phyloP scores from a whole-genome alignment of 2,113 vertebrate genomes.

The Rana temporaria region DNA sequence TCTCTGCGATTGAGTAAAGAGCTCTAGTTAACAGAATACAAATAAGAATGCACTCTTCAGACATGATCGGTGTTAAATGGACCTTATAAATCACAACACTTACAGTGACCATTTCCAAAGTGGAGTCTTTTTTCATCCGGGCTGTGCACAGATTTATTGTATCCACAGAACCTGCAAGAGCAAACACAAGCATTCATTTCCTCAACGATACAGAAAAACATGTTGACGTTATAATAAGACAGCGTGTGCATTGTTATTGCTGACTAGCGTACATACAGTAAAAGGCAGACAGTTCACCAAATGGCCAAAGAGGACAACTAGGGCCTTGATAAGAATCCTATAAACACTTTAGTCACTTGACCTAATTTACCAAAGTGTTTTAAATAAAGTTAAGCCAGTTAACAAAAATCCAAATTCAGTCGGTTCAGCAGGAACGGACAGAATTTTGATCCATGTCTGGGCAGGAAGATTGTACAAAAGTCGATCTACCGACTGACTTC shows the following conservation, averaged over 20 bases:
- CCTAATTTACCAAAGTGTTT: too few relatives aligned
- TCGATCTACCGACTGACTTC: too few relatives aligned
- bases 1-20: not conserved
- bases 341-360: not conserved
- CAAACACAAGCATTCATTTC: slow-evolving; percentile 57
- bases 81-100: slow-evolving; percentile 70
- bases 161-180: slow-evolving; percentile 90
- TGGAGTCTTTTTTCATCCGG: slow-evolving; percentile 93
- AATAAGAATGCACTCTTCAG: slow-evolving; percentile 16
- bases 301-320: slow-evolving; percentile 1
- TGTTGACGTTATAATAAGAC: slow-evolving; percentile 47
- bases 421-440: too few relatives aligned
- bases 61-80: slow-evolving; percentile 29
- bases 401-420: too few relatives aligned
- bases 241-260: slow-evolving; percentile 22
- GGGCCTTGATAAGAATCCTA: not conserved
- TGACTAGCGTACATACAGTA: not conserved
- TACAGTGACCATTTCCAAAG: slow-evolving; percentile 95
- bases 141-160: slow-evolving; percentile 91
- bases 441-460: too few relatives aligned
- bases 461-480: too few relatives aligned
- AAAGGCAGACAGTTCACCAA: slow-evolving; percentile 11
- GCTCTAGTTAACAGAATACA: slow-evolving; percentile 17
- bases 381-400: too few relatives aligned
- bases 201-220: slow-evolving; percentile 39